Evolutionary conservation across 2,888 invertebrate species (phyloP).

Genomic region (Machimus atricapillus): DNA sequence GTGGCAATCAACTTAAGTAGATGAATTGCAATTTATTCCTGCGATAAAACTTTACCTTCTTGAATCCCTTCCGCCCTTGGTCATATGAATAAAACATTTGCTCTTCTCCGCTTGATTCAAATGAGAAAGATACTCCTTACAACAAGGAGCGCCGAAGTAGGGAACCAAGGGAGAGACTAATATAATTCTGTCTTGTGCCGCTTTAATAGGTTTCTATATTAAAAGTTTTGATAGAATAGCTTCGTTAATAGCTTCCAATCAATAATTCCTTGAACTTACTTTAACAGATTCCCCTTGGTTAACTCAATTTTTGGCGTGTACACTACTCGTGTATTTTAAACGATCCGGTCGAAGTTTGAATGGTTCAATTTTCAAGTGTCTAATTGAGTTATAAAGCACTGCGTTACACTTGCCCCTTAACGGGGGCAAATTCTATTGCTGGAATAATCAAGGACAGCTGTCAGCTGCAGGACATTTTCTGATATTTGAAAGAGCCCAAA

Average conservation of each 20-base stretch:
- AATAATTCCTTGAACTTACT: not conserved
- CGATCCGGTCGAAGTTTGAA: not conserved
- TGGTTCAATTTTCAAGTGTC: not conserved
- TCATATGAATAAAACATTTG: not conserved
- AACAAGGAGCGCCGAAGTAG: not conserved
- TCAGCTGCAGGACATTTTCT: conserved; percentile 3
- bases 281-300: not conserved
- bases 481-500: conserved; percentile 4
- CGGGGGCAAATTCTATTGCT: not conserved
- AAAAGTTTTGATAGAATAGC: not conserved
- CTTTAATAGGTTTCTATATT: not conserved
- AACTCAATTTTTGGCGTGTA: not conserved
- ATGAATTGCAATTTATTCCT: not conserved
- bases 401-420: not conserved
- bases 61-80: not conserved
- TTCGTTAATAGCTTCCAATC: not conserved
- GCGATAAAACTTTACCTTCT: not conserved
- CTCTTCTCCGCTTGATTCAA: not conserved
- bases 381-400: conserved; percentile 9
- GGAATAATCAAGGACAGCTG: not conserved
- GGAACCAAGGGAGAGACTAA: not conserved
- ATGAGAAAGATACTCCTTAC: not conserved
- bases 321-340: not conserved
- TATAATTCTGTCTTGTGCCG: not conserved
- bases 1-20: not conserved